Base-by-base conservation (phyloP, 2,888 invertebrate species). In the Ichneumoninae sp. region DNA sequence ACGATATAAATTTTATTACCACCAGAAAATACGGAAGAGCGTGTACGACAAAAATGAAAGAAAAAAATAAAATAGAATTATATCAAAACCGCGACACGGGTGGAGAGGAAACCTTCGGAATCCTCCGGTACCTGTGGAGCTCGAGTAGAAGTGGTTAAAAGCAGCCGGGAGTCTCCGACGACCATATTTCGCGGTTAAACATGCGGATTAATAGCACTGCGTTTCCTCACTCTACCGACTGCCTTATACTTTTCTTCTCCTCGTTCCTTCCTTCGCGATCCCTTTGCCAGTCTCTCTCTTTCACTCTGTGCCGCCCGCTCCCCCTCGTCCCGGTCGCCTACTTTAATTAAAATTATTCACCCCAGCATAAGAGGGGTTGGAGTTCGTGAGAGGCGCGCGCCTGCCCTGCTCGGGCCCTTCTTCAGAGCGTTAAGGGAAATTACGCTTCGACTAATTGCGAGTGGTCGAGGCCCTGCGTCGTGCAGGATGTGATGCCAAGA, bases 181-280 rank as follows among this genome's bases (percentile, higher is more conserved):
- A 70, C 40, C 52, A 65, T 81, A 82, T 87, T 83, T 82, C 83
- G 81, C 71, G 84, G 77, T 82, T 86, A 81, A 78, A 80, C 75
- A 81, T 78, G 80, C 84, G 69, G 86, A 86, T 88, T 87, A 89
- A 86, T 87, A 85, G 80, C 78, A 60, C 74, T 75, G 79, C 76
- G 76, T 33, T 62, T 75, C 60, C 62, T 36, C 57, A 33, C 54
- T 60, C 65, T 66, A n/a, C 54, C 52, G n/a, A 16, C 70, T 65
- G 65, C n/a, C 62, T 74, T 78, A 19, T 71, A 70, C 71, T 36
- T 71, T 70, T 78, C 70, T 50, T 70, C 62, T 79, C 50, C 71
- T 2, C 52, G 52, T 79, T 79, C 71, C 76, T 80, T 76, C 40
- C 40, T 62, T 50, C 13, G 40, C 36, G 33, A 79, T 44, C 44